A percentile compares a stretch with the other conserved stretches of the same genome.
Conservation (phyloP, 2,113 vertebrate species). For the Indri indri region DNA sequence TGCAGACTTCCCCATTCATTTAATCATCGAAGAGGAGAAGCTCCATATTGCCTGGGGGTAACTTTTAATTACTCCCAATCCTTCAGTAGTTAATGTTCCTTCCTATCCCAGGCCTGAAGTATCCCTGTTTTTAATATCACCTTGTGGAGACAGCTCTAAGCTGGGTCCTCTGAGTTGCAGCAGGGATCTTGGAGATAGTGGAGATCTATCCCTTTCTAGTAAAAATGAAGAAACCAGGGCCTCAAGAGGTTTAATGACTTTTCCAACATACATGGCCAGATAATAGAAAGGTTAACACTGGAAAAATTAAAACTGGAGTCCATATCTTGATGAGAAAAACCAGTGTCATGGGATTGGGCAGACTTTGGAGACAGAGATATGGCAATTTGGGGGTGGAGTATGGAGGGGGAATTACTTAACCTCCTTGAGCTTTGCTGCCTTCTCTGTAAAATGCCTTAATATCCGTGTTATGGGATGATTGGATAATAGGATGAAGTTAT, state of each 20-base stretch:
- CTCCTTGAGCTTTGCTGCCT: neutral
- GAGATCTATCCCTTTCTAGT: neutral
- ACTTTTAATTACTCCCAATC: conserved; percentile 1
- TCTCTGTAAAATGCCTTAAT: neutral
- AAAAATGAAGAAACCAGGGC: neutral
- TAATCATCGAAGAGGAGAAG: neutral
- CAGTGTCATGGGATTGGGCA: neutral
- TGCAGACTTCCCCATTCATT: neutral
- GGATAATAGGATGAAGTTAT: neutral
- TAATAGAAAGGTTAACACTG: neutral
- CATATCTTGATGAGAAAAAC: neutral
- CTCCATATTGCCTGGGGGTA: neutral
- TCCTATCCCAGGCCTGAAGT: neutral
- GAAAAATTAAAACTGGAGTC: neutral
- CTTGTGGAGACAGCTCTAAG: neutral
- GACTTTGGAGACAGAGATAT: neutral
- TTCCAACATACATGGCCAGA: neutral
- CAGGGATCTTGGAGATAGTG: neutral
- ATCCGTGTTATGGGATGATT: neutral
- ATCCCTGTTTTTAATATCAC: neutral
- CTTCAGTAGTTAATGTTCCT: neutral
- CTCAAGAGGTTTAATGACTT: neutral
- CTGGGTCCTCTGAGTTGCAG: neutral
- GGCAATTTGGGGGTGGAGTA: neutral
- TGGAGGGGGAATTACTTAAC: neutral